Evolutionary conservation across 2,888 invertebrate genomes (phyloP).

Genomic region (Pterostichus niger): DNA sequence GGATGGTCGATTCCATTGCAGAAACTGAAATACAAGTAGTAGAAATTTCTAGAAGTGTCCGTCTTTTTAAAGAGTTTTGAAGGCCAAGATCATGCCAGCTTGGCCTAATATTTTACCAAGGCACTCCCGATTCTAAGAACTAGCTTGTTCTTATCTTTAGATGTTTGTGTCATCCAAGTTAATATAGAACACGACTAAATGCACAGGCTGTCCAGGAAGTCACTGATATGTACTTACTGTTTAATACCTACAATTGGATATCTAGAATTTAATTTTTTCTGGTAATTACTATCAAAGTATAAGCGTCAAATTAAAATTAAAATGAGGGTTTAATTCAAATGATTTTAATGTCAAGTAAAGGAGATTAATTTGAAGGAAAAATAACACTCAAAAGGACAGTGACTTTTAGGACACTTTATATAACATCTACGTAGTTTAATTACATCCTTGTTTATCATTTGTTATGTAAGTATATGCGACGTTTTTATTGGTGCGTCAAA

Average conservation of each 20-base stretch:
- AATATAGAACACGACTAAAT: slow-evolving; percentile 22
- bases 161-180: slow-evolving; percentile 57
- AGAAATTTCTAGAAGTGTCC: slow-evolving; percentile 28
- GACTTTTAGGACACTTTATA: background rate
- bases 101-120: slow-evolving; percentile 54
- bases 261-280: no score
- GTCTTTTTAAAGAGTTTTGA: slow-evolving; percentile 42
- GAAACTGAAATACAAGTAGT: no score
- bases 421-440: background rate
- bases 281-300: no score
- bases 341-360: no score
- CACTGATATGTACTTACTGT: background rate
- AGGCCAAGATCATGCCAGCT: slow-evolving; percentile 60
- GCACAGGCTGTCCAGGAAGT: background rate
- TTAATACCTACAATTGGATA: no score
- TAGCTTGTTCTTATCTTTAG: slow-evolving; percentile 62
- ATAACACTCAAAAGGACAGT: no score
- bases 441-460: slow-evolving; percentile 23
- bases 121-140: slow-evolving; percentile 56
- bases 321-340: no score
- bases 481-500: background rate
- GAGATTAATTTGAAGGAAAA: no score
- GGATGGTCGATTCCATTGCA: no score
- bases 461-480: slow-evolving; percentile 6
- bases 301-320: no score